Evolutionary conservation across 2,888 invertebrate genomes (phyloP).

Genomic region (Rhagophthalmus giganteus): DNA sequence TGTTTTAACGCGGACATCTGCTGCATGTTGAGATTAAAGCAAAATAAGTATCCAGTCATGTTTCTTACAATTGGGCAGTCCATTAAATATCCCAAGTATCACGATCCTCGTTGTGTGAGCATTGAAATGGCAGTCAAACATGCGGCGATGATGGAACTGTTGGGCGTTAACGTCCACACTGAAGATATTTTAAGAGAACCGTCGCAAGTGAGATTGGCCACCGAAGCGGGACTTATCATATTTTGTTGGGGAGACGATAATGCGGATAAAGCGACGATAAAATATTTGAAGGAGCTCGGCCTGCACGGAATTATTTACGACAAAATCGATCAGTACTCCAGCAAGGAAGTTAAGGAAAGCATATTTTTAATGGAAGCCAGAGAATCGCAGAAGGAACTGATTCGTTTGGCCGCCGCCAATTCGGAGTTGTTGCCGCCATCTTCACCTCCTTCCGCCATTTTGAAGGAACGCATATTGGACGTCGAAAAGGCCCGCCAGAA

Average conservation of each 20-base stretch:
- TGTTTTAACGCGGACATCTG: constrained; percentile 97
- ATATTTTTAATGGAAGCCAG: constrained; percentile 80
- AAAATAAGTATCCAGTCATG: constrained; percentile 96
- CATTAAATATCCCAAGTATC: constrained; percentile 73
- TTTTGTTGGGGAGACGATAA: constrained; percentile 99
- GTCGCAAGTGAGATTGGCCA: constrained; percentile 76
- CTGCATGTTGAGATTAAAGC: constrained; percentile 89
- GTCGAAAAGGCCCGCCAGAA: constrained; percentile 50
- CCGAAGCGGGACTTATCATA: constrained; percentile 79
- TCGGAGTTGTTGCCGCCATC: constrained; percentile 39
- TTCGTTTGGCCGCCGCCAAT: constrained; percentile 54
- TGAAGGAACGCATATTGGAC: constrained; percentile 50
- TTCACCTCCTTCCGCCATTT: constrained; percentile 3
- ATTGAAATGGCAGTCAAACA: constrained; percentile 82
- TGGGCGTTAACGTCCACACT: constrained; percentile 91
- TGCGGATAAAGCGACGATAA: constrained; percentile 83
- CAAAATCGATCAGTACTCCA: constrained; percentile 77
- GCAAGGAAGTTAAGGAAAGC: constrained; percentile 77
- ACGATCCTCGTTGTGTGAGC: constrained; percentile 80
- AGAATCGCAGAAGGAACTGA: constrained; percentile 69
- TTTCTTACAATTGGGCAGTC: constrained; percentile 77
- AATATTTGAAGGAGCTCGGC: constrained; percentile 83
- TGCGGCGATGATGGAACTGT: constrained; percentile 77
- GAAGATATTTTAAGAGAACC: constrained; percentile 88
- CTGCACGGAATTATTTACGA: constrained; percentile 97